Evolutionary conservation across 2,797 vertebrate species (phyloP).

Genomic region (Chelmon rostratus): DNA sequence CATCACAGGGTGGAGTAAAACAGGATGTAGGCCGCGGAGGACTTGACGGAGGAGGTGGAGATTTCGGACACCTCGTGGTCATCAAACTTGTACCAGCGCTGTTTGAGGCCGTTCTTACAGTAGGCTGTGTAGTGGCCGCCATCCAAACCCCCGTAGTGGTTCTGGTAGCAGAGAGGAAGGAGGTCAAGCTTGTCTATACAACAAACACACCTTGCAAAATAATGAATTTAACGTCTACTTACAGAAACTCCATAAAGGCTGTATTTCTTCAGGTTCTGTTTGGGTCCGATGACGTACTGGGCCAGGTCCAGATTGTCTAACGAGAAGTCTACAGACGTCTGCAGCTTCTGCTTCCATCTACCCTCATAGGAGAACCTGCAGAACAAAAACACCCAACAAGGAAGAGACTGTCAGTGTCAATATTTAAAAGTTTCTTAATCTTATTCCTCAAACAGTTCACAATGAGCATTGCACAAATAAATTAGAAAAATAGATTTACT

Average conservation of each 20-base stretch:
- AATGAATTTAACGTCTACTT: conserved; percentile 78
- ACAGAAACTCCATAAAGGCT: conserved; percentile 96
- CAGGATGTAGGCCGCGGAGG: conserved; percentile 97
- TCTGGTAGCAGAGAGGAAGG: conserved; percentile 81
- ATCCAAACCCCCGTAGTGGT: conserved; percentile 97
- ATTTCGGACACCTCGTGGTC: conserved; percentile 97
- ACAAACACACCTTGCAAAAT: too few species aligned
- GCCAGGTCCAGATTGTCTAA: conserved; percentile 93
- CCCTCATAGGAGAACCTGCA: conserved; percentile 96
- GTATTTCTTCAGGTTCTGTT: conserved; percentile 92
- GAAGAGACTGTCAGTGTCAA: neutral
- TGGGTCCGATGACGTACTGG: conserved; percentile 96
- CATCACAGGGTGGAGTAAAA: conserved; percentile 94
- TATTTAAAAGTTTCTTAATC: neutral
- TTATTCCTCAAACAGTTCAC: neutral
- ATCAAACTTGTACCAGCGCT: conserved; percentile 98
- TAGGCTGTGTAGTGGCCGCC: conserved; percentile 98
- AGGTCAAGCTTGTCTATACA: neutral
- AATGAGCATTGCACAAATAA: neutral
- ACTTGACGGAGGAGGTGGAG: conserved; percentile 92
- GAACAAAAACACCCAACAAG: neutral
- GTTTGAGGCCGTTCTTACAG: conserved; percentile 92
- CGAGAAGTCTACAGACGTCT: conserved; percentile 96
- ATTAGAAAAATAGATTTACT: too few species aligned
- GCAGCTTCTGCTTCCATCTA: conserved; percentile 98